Evolutionary conservation across 2,797 vertebrate genomes (phyloP), one percentile per base, ranked within the genome.

Genomic region (Oreochromis mossambicus): DNA sequence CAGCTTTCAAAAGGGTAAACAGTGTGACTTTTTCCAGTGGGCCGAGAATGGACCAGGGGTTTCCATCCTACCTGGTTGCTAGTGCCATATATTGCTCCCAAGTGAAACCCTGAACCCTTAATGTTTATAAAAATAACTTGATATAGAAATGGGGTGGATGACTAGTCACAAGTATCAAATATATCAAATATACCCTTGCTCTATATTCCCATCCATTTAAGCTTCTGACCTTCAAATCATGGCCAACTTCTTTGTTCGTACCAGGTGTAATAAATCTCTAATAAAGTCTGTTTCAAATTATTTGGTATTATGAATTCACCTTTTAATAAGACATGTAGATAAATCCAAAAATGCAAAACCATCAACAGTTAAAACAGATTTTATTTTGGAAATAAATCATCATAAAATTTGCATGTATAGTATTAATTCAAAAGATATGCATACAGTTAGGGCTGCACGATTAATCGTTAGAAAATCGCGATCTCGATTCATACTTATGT

Each of bases 11-110:
- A 97, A 93, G 90, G 96, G 95, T 58, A 97, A 97, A 90, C 98
- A 98, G 89, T 99, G 98, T 79, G 95, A 92, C 76, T 99, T 98
- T 91, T 99, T 99, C 93, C 96, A 98, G 81, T 99, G 98, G 98
- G 97, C 93, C 70, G 91, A 96, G 89, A 95, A 94, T 2, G 86
- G 94, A 24, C 93, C 94, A 1, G 95, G 93, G 38, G 76, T 94
- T 17, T 92, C 95, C 80, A 89, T 94, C 85, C 88, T 95, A 80
- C 93, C 96, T 68, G 96, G 95, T 81, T 94, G 93, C 80, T 96
- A 66, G 83, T 46, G 19, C 19, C 34, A 3, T 46, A 56, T 21
- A 14, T 46, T 36, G 13, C 24, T 52, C 48, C 7, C 8, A 54
- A 50, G 54, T 32, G 6, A 87, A 81, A 77, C 3, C 13, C 41